Base-by-base conservation (phyloP, 2,797 vertebrate genomes). In the Pelobates cultripes region DNA sequence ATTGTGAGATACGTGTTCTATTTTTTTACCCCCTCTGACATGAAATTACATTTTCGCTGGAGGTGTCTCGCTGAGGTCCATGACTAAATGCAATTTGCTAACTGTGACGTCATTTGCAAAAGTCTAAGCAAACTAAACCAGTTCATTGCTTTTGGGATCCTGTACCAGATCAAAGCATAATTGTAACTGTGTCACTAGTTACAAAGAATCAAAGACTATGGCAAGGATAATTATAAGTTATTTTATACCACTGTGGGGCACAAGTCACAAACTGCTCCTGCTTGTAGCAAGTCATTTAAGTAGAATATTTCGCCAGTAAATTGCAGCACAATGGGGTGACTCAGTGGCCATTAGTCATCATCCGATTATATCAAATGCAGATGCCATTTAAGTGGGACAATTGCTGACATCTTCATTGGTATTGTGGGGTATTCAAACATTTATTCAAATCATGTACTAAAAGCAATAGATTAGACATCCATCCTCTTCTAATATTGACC, bases 31-130 rank as follows among this genome's bases (percentile, higher is more conserved):
- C 47, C 17, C 41, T 42, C n/a, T 28, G 14, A 43, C 12, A 7
- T 63, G 3, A 43, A 44, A 53, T 42, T 43, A 77, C 40, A 9
- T 70, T 44, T 51, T 12, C 40, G 61, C 76, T 42, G 40, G 75
- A 68, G 43, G 14, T 51, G 75, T 13, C 57, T 7, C 12, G 40
- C 42, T 43, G 47, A 64, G 15, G 40, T 57, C 42, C n/a, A 42
- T 15, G 53, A 57, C 61, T 43, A 47, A 71, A 84, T 75, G 85
- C 82, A 85, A 85, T 78, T 85, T 82, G 80, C 67, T 63, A 75
- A 10, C 17, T 71, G 80, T 87, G 87, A 88, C 87, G 86, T 87
- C 86, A 60, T 79, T 63, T 77, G 57, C 79, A 77, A 67, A 86
- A 81, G 10, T 68, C 57, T 12, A 75, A 43, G 77, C 71, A 83